Percentiles rank a stretch among this genome's conserved stretches.
Conservation (phyloP, 1,140 invertebrate species). For the Ostrea edulis region DNA sequence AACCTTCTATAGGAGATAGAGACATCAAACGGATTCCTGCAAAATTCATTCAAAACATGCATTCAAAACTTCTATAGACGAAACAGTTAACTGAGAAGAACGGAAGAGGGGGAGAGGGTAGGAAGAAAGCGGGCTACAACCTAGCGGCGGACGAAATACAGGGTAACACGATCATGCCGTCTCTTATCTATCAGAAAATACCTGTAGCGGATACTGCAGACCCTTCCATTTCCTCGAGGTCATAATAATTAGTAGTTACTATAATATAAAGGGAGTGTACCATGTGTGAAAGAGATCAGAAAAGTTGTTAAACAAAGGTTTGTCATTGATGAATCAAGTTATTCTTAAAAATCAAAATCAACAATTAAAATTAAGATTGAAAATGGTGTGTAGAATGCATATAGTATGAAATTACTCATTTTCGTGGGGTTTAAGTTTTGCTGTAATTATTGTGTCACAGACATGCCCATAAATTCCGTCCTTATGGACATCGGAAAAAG, state of each 20-base stretch:
- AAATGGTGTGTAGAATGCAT: too few species aligned
- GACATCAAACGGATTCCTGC: slow-evolving; percentile 48
- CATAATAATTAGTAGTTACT: background rate
- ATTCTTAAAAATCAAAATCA: too few species aligned
- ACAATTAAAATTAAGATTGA: too few species aligned
- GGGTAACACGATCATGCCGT: background rate
- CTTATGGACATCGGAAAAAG: too few species aligned
- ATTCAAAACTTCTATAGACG: background rate
- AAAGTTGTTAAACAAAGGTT: too few species aligned
- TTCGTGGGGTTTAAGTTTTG: too few species aligned
- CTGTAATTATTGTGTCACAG: too few species aligned
- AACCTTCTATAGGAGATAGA: slow-evolving; percentile 55
- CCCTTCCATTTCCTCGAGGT: background rate
- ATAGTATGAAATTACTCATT: too few species aligned
- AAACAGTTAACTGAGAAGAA: background rate
- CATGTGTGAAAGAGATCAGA: too few species aligned
- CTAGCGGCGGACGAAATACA: background rate
- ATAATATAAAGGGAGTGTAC: background rate
- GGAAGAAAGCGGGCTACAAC: background rate
- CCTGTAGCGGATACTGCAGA: background rate
- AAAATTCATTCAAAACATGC: slow-evolving; percentile 37
- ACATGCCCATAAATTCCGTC: too few species aligned
- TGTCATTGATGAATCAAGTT: too few species aligned
- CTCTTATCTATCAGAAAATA: background rate
- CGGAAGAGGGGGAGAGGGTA: background rate